Evolutionary conservation across 2,888 invertebrate species (phyloP).

Genomic region (Stratiomys singularior): DNA sequence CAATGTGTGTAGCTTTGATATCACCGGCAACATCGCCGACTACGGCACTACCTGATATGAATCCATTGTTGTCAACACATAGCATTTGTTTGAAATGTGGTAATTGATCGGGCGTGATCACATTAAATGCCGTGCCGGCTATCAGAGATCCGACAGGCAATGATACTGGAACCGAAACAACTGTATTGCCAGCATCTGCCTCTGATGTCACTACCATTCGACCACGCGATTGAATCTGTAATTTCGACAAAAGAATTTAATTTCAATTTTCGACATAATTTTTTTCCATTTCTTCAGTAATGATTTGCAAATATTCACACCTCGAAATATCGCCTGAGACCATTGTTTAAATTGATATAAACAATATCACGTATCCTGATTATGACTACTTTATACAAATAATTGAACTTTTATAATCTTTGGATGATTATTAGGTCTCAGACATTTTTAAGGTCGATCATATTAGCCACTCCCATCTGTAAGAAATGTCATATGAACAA

Average conservation of each 20-base stretch:
- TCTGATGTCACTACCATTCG: slow-evolving; percentile 63
- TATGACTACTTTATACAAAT: no score
- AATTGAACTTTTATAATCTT: no score
- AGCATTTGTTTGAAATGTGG: slow-evolving; percentile 87
- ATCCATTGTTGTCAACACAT: slow-evolving; percentile 87
- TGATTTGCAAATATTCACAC: no score
- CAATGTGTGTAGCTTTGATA: slow-evolving; percentile 74
- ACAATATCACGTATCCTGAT: no score
- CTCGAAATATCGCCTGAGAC: no score
- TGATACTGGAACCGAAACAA: slow-evolving; percentile 63
- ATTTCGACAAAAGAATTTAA: neutral
- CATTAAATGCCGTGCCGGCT: slow-evolving; percentile 83
- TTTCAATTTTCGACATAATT: no score
- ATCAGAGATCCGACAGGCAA: slow-evolving; percentile 84
- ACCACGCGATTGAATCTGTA: slow-evolving; percentile 51
- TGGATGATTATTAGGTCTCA: no score
- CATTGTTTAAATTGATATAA: no score
- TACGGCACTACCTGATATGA: slow-evolving; percentile 75
- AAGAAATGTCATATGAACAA: no score
- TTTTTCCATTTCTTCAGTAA: no score
- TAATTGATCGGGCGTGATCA: slow-evolving; percentile 85
- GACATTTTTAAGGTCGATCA: no score
- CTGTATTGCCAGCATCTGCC: slow-evolving; percentile 59
- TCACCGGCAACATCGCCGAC: slow-evolving; percentile 72
- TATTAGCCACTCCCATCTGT: no score